A percentile compares a stretch with the other conserved stretches of the same genome.
phyloP scores from a whole-genome alignment of 1,140 invertebrate genomes.

The Melitaea cinxia region DNA sequence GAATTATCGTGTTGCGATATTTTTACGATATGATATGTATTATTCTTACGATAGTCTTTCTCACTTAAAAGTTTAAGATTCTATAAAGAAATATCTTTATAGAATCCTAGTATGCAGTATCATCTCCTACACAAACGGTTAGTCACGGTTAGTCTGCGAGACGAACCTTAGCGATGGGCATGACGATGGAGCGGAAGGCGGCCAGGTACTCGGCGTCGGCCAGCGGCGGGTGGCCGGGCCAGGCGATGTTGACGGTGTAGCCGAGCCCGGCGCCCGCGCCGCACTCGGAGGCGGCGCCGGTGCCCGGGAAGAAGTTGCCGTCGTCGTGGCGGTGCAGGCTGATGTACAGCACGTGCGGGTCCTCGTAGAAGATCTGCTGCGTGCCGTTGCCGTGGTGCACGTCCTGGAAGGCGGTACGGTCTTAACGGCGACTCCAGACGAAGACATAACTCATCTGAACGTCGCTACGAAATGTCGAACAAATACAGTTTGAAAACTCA shows the following conservation, averaged over 20 bases:
- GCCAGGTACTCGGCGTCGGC: slow-evolving; percentile 99
- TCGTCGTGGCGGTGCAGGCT: slow-evolving; percentile 99
- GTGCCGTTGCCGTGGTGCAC: slow-evolving; percentile 99
- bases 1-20: too few species aligned
- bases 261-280: slow-evolving; percentile 95
- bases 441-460: too few species aligned
- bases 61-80: too few species aligned
- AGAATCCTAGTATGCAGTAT: background rate
- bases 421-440: background rate
- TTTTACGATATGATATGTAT: too few species aligned
- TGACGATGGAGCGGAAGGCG: slow-evolving; percentile 95
- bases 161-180: slow-evolving; percentile 92
- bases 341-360: slow-evolving; percentile 96
- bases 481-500: slow-evolving; percentile 67
- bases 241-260: slow-evolving; percentile 98
- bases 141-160: background rate
- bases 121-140: background rate
- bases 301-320: slow-evolving; percentile 99
- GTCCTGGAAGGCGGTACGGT: slow-evolving; percentile 84
- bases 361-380: slow-evolving; percentile 99
- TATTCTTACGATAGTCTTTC: too few species aligned
- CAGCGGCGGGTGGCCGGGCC: slow-evolving; percentile 96
- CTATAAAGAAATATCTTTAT: too few species aligned
- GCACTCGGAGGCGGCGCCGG: slow-evolving; percentile 95
- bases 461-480: too few species aligned